A percentile compares a stretch with the other conserved stretches of the same genome.
Conservation (phyloP, 2,888 invertebrate genomes). For the Torymus aiolomorphi region DNA sequence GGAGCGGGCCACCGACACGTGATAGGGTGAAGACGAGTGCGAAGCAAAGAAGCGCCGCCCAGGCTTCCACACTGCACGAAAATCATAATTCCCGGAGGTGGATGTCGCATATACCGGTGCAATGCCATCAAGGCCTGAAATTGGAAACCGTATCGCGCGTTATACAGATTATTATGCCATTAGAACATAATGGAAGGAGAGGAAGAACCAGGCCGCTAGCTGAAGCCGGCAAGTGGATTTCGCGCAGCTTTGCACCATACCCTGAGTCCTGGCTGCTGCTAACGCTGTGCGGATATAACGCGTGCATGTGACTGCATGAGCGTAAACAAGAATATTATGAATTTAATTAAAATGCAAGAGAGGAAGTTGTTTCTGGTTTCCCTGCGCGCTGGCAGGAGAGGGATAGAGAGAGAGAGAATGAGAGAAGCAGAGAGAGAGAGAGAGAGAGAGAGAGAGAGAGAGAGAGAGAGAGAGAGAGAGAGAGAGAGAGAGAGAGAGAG, state of each 20-base stretch:
- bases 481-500: background rate
- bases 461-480: background rate
- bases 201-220: background rate
- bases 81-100: slow-evolving; percentile 50
- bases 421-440: too few relatives aligned
- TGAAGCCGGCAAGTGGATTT: slow-evolving; percentile 42
- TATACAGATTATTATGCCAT: slow-evolving; percentile 69
- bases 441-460: background rate
- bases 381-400: slow-evolving; percentile 11
- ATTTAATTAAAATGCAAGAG: slow-evolving; percentile 55
- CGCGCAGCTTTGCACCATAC: background rate
- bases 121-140: slow-evolving; percentile 60
- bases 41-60: background rate
- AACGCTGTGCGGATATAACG: background rate
- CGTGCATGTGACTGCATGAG: background rate
- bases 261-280: background rate
- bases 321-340: slow-evolving; percentile 52
- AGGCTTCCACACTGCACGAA: background rate
- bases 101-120: background rate
- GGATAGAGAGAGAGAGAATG: slow-evolving; percentile 41
- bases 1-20: background rate
- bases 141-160: slow-evolving; percentile 67
- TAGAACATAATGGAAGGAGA: slow-evolving; percentile 63
- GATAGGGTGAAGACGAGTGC: slow-evolving; percentile 5
- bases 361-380: too few relatives aligned